phyloP scores from a whole-genome alignment of 2,888 invertebrate genomes.

The Pyrrhia umbra region DNA sequence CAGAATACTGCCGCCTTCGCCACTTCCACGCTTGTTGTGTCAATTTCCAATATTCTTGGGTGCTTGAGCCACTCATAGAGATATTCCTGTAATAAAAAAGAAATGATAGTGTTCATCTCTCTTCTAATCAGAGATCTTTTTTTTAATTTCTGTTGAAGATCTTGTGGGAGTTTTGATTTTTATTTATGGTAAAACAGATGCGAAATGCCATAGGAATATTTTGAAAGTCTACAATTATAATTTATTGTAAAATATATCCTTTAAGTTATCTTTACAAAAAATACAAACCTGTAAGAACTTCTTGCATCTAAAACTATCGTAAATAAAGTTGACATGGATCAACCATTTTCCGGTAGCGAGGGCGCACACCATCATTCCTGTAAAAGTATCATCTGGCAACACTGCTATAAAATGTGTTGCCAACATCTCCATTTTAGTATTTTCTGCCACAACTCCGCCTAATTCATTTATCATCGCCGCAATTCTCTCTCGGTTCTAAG shows the following conservation, averaged over 20 bases:
- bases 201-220: too few species aligned
- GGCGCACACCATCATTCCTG: constrained; percentile 88
- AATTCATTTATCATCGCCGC: constrained; percentile 84
- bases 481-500: constrained; percentile 83
- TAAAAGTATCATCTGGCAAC: constrained; percentile 83
- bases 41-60: constrained; percentile 85
- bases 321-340: constrained; percentile 82
- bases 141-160: too few species aligned
- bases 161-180: too few species aligned
- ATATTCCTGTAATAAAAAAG: constrained; percentile 75
- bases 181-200: too few species aligned
- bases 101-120: background rate
- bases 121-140: too few species aligned
- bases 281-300: constrained; percentile 81
- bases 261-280: too few species aligned
- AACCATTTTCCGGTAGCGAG: constrained; percentile 87
- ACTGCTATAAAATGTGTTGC: constrained; percentile 85
- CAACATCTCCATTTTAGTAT: constrained; percentile 88
- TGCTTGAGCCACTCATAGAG: constrained; percentile 88
- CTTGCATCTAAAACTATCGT: constrained; percentile 86
- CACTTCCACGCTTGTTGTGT: constrained; percentile 84
- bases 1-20: constrained; percentile 86
- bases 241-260: too few species aligned
- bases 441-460: constrained; percentile 86
- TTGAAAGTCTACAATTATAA: too few species aligned